Evolutionary conservation across 2,888 invertebrate genomes (phyloP).

Genomic region (Eupithecia abbreviata): DNA sequence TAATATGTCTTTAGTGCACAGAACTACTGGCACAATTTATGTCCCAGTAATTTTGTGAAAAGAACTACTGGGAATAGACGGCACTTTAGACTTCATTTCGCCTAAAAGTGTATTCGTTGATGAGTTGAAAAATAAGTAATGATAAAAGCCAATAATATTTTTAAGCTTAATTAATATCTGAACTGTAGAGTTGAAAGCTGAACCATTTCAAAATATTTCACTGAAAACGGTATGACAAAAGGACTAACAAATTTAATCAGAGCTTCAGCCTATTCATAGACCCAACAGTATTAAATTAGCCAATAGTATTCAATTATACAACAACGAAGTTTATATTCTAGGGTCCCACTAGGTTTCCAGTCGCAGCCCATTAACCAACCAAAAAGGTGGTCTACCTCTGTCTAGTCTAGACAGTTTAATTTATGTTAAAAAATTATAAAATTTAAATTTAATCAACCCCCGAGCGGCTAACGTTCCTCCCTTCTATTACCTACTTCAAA

Average conservation of each 20-base stretch:
- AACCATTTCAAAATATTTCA: not conserved
- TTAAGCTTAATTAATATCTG: not conserved
- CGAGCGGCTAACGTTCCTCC: not conserved
- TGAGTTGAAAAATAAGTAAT: not conserved
- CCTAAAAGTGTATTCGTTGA: not conserved
- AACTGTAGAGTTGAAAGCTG: not conserved
- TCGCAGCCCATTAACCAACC: slow-evolving; percentile 22
- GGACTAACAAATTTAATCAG: not conserved
- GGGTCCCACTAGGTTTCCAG: slow-evolving; percentile 24
- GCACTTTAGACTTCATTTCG: not conserved
- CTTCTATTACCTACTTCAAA: not conserved
- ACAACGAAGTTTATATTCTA: not conserved
- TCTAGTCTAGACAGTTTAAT: slow-evolving; percentile 35
- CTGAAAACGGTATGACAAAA: not conserved
- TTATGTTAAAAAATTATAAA: slow-evolving; percentile 27
- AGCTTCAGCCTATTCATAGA: not conserved
- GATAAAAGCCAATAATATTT: not conserved
- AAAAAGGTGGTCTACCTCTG: slow-evolving; percentile 34
- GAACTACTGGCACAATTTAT: not conserved
- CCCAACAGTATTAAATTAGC: not conserved
- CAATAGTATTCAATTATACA: not conserved
- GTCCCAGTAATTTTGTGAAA: no score
- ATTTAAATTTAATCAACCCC: slow-evolving; percentile 23
- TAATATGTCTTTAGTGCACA: not conserved
- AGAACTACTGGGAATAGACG: not conserved